These are phyloP conservation scores for Zygaena filipendulae DNA, from an alignment of 2,888 invertebrate species.

Conservation along the genomic window DNA sequence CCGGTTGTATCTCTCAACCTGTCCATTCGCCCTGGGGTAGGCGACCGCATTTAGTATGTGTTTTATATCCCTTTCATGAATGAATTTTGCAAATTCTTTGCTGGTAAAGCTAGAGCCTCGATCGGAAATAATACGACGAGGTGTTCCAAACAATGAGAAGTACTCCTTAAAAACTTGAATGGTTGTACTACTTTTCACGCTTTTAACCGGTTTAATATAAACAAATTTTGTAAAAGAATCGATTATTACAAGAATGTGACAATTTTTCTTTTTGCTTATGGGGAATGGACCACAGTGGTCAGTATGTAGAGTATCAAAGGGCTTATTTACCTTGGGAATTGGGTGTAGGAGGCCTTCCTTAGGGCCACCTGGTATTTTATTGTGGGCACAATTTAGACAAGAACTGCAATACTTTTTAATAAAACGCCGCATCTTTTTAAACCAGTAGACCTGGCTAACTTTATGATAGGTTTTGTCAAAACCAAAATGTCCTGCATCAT, in stretches of 20 bases:
- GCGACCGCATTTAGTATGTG: too few species aligned
- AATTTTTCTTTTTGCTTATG: conserved; percentile 15
- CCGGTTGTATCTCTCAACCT: conserved; percentile 15
- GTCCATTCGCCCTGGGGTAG: conserved; percentile 11
- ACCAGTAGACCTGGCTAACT: conserved; percentile 13
- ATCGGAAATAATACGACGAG: conserved; percentile 7
- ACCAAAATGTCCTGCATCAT: conserved; percentile 13
- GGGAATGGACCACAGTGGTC: conserved; percentile 16
- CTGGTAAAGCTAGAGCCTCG: conserved; percentile 11
- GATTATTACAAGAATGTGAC: conserved; percentile 12
- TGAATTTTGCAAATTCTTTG: conserved; percentile 7
- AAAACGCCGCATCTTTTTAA: conserved; percentile 15
- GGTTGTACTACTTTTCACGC: conserved; percentile 10
- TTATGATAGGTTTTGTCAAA: conserved; percentile 15
- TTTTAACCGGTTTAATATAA: conserved; percentile 13
- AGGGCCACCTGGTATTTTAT: conserved; percentile 7
- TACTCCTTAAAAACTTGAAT: conserved; percentile 9
- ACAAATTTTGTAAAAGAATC: conserved; percentile 17
- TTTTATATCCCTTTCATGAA: conserved; percentile 6
- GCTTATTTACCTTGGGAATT: conserved; percentile 8
- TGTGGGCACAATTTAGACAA: conserved; percentile 13
- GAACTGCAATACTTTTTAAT: conserved; percentile 15
- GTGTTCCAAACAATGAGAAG: conserved; percentile 7
- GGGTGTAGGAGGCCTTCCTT: conserved; percentile 10
- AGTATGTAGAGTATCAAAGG: conserved; percentile 12